Evolutionary conservation across 2,113 vertebrate species (phyloP).

Genomic region (Myotis brandtii): DNA sequence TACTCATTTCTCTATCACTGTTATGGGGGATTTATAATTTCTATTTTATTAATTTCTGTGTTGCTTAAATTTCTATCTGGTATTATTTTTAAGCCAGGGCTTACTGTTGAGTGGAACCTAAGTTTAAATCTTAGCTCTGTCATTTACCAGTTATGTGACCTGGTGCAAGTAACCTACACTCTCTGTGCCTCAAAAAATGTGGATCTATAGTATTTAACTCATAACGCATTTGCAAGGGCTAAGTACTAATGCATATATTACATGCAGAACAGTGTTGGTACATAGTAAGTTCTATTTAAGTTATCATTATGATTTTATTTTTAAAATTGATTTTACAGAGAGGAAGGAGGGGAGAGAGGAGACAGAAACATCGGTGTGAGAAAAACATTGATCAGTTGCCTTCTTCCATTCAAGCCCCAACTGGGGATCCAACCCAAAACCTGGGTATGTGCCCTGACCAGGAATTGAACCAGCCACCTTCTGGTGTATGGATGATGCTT

Average conservation of each 20-base stretch:
- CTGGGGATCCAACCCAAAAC: too few relatives aligned
- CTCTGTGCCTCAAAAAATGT: neutral
- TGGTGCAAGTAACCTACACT: neutral
- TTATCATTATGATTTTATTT: neutral
- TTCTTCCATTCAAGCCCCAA: too few relatives aligned
- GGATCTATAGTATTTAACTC: neutral
- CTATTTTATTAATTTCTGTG: neutral
- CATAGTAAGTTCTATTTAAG: neutral
- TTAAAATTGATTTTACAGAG: too few relatives aligned
- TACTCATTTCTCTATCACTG: conserved; percentile 8
- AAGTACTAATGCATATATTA: neutral
- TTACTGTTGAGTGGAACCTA: neutral
- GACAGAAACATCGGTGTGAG: too few relatives aligned
- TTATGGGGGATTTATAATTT: neutral
- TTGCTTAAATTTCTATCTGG: neutral
- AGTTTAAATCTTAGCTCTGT: neutral
- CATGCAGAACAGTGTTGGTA: neutral
- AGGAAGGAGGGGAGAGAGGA: too few relatives aligned
- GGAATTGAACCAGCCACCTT: too few relatives aligned
- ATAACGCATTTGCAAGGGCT: neutral
- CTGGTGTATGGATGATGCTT: too few relatives aligned
- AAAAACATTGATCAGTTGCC: too few relatives aligned
- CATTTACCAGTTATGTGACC: neutral
- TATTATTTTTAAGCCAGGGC: neutral
- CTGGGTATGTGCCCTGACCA: too few relatives aligned